phyloP scores from a whole-genome alignment of 2,113 vertebrate species.

The Rhadina sibilatrix region DNA sequence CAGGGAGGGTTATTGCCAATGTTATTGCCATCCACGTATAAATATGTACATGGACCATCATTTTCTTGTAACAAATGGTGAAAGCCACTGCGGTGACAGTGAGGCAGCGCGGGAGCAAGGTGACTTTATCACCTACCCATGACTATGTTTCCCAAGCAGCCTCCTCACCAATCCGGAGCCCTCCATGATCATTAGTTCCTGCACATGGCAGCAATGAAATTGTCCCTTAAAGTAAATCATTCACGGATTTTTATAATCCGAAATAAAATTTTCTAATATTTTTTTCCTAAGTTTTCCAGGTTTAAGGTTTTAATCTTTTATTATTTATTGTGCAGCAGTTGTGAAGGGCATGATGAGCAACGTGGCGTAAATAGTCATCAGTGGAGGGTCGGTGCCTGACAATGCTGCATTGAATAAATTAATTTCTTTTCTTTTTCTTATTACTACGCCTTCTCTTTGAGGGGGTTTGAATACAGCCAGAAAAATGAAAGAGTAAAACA shows the following conservation, averaged over 20 bases:
- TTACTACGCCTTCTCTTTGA: background rate
- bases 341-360: slow-evolving; percentile 66
- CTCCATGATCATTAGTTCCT: slow-evolving; percentile 66
- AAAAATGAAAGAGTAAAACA: background rate
- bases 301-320: slow-evolving; percentile 84
- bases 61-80: slow-evolving; percentile 66
- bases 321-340: slow-evolving; percentile 79
- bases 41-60: slow-evolving; percentile 53
- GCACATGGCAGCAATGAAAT: slow-evolving; percentile 80
- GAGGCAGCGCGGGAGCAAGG: slow-evolving; percentile 31
- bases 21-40: slow-evolving; percentile 33
- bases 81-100: slow-evolving; percentile 65
- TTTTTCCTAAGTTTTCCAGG: slow-evolving; percentile 81
- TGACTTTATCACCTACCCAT: slow-evolving; percentile 72
- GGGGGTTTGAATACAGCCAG: background rate
- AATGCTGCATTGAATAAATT: slow-evolving; percentile 26
- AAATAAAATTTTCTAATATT: slow-evolving; percentile 84
- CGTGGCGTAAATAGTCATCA: slow-evolving; percentile 19
- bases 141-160: slow-evolving; percentile 62
- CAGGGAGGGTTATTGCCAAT: background rate
- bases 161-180: slow-evolving; percentile 23
- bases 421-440: slow-evolving; percentile 44
- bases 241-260: slow-evolving; percentile 79
- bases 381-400: background rate
- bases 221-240: slow-evolving; percentile 83